These are phyloP conservation scores for Apostichopus parvimensis DNA, from an alignment of 35 echinoderm and acorn worm genomes.

Conservation along the genomic window DNA sequence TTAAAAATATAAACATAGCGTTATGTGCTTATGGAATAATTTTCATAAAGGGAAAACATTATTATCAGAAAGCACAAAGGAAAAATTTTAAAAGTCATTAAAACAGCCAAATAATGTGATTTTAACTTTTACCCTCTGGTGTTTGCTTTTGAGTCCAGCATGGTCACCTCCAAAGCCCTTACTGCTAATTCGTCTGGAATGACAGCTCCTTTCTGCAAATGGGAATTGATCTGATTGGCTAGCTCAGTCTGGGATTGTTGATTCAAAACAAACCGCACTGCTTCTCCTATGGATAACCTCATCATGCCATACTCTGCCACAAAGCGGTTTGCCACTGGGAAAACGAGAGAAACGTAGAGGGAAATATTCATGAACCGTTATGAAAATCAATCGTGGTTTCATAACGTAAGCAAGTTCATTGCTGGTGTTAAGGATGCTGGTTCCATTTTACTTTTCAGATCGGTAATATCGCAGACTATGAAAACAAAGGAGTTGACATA, in stretches of 20 bases:
- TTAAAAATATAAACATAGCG: no score
- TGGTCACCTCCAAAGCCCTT: constrained; percentile 75
- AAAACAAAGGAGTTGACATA: no score
- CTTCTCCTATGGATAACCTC: constrained; percentile 92
- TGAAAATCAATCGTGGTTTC: background rate
- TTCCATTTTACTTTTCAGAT: no score
- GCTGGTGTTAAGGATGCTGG: no score
- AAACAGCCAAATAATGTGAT: no score
- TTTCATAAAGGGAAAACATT: no score
- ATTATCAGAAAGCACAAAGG: no score
- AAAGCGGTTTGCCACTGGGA: constrained; percentile 94
- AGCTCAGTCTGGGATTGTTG: constrained; percentile 91
- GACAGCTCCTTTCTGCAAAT: constrained; percentile 68
- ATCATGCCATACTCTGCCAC: constrained; percentile 93
- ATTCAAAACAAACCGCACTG: constrained; percentile 71
- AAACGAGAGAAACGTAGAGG: background rate
- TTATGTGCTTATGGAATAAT: no score
- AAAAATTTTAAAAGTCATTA: no score
- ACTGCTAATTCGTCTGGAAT: constrained; percentile 92
- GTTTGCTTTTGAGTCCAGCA: constrained; percentile 77
- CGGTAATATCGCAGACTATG: no score
- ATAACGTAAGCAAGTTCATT: no score
- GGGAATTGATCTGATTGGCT: constrained; percentile 73
- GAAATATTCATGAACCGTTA: background rate
- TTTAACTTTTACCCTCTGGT: constrained; percentile 77